Conservation (phyloP, 2,113 vertebrate genomes). For the Chiloscyllium plagiosum region DNA sequence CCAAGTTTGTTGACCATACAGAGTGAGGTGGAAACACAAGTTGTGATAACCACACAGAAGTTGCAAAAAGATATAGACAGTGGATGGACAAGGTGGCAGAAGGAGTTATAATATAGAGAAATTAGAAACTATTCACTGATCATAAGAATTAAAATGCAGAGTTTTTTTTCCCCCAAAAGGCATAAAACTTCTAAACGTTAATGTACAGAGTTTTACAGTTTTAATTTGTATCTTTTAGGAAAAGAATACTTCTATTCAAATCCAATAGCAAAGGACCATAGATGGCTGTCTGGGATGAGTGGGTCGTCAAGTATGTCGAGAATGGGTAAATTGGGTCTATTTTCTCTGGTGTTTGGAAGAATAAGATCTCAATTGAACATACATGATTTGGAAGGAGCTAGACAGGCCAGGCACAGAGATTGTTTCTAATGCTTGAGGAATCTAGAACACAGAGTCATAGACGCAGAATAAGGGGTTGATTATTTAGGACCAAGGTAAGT, state of each 20-base stretch:
- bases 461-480: background rate
- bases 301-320: background rate
- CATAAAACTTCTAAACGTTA: no score
- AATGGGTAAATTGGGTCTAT: background rate
- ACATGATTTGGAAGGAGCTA: background rate
- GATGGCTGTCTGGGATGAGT: background rate
- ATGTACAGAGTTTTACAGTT: background rate
- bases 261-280: background rate
- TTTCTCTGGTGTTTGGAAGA: background rate
- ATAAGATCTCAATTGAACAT: background rate
- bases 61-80: background rate
- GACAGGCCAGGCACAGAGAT: background rate
- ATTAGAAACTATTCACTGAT: background rate
- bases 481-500: background rate
- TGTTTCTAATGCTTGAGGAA: background rate
- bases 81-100: background rate
- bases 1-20: background rate
- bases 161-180: background rate
- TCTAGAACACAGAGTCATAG: background rate
- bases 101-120: background rate
- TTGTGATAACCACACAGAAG: background rate
- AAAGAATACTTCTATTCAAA: background rate
- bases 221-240: background rate
- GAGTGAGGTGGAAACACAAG: background rate
- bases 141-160: background rate